Percentiles rank a stretch among this genome's conserved stretches.
These are phyloP conservation scores for Poecilia latipinna DNA, from an alignment of 2,113 vertebrate genomes.

Conservation along the genomic window DNA sequence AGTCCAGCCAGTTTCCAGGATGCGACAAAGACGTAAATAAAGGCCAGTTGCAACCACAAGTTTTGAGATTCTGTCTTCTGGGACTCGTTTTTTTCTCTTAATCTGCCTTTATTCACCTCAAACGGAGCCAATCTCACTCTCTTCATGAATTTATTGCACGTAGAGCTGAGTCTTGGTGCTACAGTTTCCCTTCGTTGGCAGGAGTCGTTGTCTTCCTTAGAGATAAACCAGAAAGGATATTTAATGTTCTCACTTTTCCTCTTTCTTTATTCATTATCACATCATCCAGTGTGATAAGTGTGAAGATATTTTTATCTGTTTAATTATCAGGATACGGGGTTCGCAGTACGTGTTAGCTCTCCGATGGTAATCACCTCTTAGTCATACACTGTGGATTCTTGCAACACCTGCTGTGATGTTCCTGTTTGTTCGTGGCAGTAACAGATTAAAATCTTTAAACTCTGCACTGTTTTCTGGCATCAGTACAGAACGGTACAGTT, in stretches of 20 bases:
- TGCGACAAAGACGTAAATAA: constrained; percentile 33
- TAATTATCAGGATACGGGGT: constrained; percentile 28
- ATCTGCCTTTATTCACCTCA: not conserved
- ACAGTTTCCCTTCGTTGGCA: not conserved
- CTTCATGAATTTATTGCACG: constrained; percentile 24
- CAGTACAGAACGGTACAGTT: not conserved
- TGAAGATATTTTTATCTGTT: constrained; percentile 42
- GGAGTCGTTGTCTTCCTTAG: not conserved
- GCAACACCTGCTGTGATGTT: constrained; percentile 22
- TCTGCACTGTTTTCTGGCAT: not conserved
- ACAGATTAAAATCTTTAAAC: constrained; percentile 29
- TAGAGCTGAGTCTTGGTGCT: not conserved
- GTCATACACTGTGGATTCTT: constrained; percentile 37
- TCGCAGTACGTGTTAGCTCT: constrained; percentile 15
- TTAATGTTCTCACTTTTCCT: constrained; percentile 2
- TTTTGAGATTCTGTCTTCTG: constrained; percentile 10
- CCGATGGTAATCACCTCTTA: constrained; percentile 36
- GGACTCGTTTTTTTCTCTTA: not conserved
- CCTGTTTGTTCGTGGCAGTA: constrained; percentile 12
- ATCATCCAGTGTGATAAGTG: constrained; percentile 14
- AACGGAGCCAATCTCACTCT: not conserved
- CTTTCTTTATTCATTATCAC: constrained; percentile 5
- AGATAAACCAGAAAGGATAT: constrained; percentile 34
- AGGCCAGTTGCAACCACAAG: constrained; percentile 50
- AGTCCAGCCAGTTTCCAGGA: constrained; percentile 67